phyloP scores from a whole-genome alignment of 2,888 invertebrate genomes.

The Acleris sparsana region DNA sequence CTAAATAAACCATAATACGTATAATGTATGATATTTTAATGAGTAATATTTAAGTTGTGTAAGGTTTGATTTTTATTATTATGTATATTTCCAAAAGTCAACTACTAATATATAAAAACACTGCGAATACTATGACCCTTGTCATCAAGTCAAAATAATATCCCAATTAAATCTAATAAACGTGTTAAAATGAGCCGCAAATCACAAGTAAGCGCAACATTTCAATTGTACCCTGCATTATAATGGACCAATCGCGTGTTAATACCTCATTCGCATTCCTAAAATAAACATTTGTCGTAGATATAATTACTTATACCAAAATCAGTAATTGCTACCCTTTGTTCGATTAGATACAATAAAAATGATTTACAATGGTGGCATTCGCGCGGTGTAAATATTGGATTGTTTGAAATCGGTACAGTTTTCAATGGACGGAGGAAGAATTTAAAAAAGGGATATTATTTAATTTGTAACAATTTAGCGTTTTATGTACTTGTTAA shows the following conservation, averaged over 20 bases:
- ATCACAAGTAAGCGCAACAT: conserved; percentile 40
- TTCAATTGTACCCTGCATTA: conserved; percentile 39
- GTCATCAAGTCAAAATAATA: conserved; percentile 14
- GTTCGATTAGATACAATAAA: conserved; percentile 38
- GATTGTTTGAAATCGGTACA: conserved; percentile 6
- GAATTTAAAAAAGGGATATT: neutral
- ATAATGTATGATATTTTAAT: no score
- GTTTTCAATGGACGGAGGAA: neutral
- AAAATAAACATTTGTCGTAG: conserved; percentile 37
- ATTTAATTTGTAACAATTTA: no score
- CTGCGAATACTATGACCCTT: neutral
- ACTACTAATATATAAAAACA: no score
- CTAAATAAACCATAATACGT: no score
- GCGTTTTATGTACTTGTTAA: no score
- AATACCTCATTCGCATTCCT: conserved; percentile 32
- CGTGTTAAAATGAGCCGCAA: conserved; percentile 37
- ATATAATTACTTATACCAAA: conserved; percentile 36
- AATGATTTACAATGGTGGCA: conserved; percentile 25
- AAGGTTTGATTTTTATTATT: no score
- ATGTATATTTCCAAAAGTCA: no score
- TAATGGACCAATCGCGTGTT: conserved; percentile 43
- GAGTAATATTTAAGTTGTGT: no score
- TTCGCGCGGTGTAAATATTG: conserved; percentile 10
- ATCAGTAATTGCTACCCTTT: conserved; percentile 42
- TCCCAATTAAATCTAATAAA: conserved; percentile 34